Evolutionary conservation across 1,140 invertebrate species (phyloP), one percentile per base, ranked within the genome.

Genomic region (Drosophila leontia): DNA sequence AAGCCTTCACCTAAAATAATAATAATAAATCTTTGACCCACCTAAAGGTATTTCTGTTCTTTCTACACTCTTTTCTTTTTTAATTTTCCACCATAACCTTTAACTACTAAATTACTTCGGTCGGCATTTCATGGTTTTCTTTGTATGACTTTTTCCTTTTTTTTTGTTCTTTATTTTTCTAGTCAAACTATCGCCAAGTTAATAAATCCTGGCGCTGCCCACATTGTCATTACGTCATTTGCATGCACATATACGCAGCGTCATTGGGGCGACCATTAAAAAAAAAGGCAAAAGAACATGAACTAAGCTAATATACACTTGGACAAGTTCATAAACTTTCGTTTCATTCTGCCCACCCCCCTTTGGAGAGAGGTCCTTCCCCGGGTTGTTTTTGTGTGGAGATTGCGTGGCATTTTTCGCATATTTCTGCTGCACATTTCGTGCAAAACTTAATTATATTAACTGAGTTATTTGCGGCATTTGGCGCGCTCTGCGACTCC

Each of bases 401-500:
- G 85, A 90, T 90, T 90, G 85, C 85, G 86, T 90, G 81, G 85
- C 81, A 90, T 90, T 85, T 90, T 82, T 82, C 85, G 47, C 85
- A 90, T 90, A 90, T 82, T 90, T 90, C 55, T 79, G 85, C 65
- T 85, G 85, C 78, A 90, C 85, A 91, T 88, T 88, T 90, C 85
- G 85, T 90, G 81, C 85, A 90, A 90, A 90, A 90, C 85, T 90
- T 90, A 90, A 90, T 90, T 90, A 90, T 90, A 90, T 90, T 90
- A 90, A 90, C 81, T 90, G 85, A 90, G 85, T 90, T 90, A 90
- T 90, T 90, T 90, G 85, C 85, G 85, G 85, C 85, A 90, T 90
- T 90, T 90, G 85, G 85, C 85, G 85, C 85, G 85, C 75, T 85
- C 75, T 58, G 53, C 48, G 69, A 82, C 78, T 78, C 81, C 81